phyloP scores from a whole-genome alignment of 2,888 invertebrate species.

The Ectobius pallidus region DNA sequence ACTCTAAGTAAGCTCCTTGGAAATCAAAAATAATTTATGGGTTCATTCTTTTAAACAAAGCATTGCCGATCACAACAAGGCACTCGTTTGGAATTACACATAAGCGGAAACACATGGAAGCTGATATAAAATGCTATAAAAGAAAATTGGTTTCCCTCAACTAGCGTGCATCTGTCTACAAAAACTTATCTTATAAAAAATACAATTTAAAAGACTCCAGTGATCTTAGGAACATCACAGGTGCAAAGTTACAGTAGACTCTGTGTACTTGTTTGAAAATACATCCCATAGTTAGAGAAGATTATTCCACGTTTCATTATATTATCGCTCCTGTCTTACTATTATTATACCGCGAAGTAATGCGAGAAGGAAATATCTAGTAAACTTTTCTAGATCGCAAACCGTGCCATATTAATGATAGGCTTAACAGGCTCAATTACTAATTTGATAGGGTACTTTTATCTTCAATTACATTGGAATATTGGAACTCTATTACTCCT shows the following conservation, averaged over 20 bases:
- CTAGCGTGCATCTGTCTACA: conserved; percentile 4
- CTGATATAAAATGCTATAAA: conserved; percentile 12
- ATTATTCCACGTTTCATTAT: too few relatives aligned
- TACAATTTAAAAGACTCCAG: not conserved
- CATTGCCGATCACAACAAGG: not conserved
- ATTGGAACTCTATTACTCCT: too few relatives aligned
- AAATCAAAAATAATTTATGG: not conserved
- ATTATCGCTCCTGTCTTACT: too few relatives aligned
- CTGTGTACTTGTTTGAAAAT: too few relatives aligned
- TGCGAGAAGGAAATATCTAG: too few relatives aligned
- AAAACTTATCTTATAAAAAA: not conserved
- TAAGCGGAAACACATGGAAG: not conserved
- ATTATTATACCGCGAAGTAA: too few relatives aligned
- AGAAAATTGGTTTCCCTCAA: not conserved
- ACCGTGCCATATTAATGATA: too few relatives aligned
- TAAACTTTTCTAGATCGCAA: too few relatives aligned
- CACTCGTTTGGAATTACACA: not conserved
- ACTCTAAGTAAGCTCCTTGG: not conserved
- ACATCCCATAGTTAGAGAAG: too few relatives aligned
- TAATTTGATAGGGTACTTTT: too few relatives aligned
- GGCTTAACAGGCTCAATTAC: too few relatives aligned
- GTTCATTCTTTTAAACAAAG: not conserved
- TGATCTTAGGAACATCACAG: not conserved
- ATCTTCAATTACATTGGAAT: too few relatives aligned
- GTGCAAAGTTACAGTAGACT: not conserved